A percentile compares a stretch with the other conserved stretches of the same genome.
These are phyloP conservation scores for Gastracanthus pulcherrimus DNA, from an alignment of 2,888 invertebrate genomes.

Conservation along the genomic window DNA sequence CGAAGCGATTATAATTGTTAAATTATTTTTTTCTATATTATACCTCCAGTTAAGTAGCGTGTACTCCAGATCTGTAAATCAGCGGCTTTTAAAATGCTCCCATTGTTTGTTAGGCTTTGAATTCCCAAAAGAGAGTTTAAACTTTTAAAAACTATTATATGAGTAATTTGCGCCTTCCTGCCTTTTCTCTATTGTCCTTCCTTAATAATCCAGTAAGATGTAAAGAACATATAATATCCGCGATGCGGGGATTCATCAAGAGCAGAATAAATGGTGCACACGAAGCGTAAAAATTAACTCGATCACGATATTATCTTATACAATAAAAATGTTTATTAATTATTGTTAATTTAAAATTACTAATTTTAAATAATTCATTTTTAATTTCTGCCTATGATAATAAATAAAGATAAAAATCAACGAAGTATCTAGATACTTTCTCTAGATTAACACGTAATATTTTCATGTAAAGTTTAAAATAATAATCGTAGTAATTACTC, in stretches of 20 bases:
- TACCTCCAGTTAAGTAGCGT: neutral
- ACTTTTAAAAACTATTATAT: neutral
- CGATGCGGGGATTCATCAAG: neutral
- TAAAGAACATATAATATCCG: neutral
- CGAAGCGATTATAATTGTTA: neutral
- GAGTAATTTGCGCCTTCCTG: constrained; percentile 17
- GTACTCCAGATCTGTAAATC: neutral
- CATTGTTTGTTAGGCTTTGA: constrained; percentile 10
- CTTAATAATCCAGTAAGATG: neutral
- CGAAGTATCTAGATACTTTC: neutral
- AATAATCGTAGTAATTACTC: neutral
- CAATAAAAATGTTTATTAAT: neutral
- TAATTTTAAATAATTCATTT: neutral
- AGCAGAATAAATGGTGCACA: neutral
- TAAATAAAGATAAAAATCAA: neutral
- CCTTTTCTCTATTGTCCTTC: neutral
- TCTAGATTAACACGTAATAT: neutral
- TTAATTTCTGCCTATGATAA: neutral
- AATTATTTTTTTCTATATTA: neutral
- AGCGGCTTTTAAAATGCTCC: neutral
- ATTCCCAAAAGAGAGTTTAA: neutral
- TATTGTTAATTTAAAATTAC: neutral
- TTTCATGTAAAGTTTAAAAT: neutral
- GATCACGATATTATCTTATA: neutral
- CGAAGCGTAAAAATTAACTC: neutral